These are phyloP conservation scores for Corvus moneduloides DNA, from an alignment of 2,113 vertebrate genomes.

Conservation along the genomic window DNA sequence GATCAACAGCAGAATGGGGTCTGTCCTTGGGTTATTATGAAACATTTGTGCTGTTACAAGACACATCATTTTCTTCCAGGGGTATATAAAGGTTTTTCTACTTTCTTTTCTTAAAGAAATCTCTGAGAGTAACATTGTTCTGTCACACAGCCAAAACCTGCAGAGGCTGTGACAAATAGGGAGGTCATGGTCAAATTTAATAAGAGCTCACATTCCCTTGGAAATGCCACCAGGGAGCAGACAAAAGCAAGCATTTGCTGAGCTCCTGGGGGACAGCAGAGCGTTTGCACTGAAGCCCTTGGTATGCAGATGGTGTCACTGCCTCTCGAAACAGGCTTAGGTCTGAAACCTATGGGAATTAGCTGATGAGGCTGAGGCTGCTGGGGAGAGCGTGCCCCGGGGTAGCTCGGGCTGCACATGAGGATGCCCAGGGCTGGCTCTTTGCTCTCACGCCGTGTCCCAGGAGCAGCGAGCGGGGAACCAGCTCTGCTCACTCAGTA, in stretches of 20 bases:
- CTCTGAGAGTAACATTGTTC: neutral
- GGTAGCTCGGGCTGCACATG: fast-evolving
- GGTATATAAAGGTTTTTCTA: neutral
- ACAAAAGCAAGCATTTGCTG: conserved; percentile 48
- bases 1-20: neutral
- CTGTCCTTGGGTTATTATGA: neutral
- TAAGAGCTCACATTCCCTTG: conserved; percentile 43
- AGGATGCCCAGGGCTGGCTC: neutral
- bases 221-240: conserved; percentile 61
- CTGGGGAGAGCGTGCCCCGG: neutral
- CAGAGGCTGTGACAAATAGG: conserved; percentile 18
- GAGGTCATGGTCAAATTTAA: conserved; percentile 53
- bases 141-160: neutral
- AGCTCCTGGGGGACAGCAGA: conserved; percentile 6
- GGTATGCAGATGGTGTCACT: conserved; percentile 46
- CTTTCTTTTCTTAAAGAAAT: neutral
- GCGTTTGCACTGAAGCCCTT: conserved; percentile 3
- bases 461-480: neutral
- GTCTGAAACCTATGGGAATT: neutral
- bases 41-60: neutral
- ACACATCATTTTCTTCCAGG: neutral
- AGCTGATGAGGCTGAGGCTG: neutral
- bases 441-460: neutral
- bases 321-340: neutral
- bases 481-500: neutral